Evolutionary conservation across 2,797 vertebrate species (phyloP).

Genomic region (Lacerta viridis): DNA sequence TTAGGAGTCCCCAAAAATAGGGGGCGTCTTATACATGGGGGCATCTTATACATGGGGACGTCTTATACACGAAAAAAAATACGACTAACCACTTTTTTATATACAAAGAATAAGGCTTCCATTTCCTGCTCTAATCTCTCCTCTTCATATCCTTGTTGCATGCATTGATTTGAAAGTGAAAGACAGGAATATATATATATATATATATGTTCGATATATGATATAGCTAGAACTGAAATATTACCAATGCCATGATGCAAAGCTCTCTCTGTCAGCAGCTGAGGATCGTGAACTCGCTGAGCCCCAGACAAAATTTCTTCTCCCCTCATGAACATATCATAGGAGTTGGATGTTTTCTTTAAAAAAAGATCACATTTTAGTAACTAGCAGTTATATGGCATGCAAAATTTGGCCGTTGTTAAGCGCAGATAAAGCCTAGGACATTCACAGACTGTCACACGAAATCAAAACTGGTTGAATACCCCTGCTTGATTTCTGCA

Average conservation of each 20-base stretch:
- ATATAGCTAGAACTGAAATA: slow-evolving; percentile 9
- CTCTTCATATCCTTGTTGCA: background rate
- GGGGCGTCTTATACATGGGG: too few species aligned
- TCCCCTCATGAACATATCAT: slow-evolving; percentile 99
- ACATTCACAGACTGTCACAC: too few species aligned
- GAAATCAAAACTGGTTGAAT: background rate
- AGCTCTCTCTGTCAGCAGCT: slow-evolving; percentile 94
- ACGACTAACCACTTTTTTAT: background rate
- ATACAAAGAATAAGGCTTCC: background rate
- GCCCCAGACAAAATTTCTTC: slow-evolving; percentile 98
- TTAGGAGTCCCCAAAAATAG: too few species aligned
- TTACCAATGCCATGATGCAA: slow-evolving; percentile 93
- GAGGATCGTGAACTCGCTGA: slow-evolving; percentile 94
- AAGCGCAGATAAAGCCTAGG: background rate
- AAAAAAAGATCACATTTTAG: slow-evolving; percentile 39
- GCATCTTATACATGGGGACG: too few species aligned
- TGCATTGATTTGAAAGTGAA: background rate
- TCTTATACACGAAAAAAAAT: too few species aligned
- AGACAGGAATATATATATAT: background rate
- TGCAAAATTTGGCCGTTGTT: background rate
- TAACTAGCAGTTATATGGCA: background rate
- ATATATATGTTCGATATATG: background rate
- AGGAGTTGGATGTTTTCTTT: slow-evolving; percentile 97
- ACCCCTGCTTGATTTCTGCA: background rate
- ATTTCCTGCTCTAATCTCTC: background rate